phyloP scores from a whole-genome alignment of 2,888 invertebrate genomes.

The Crocallis elinguaria region DNA sequence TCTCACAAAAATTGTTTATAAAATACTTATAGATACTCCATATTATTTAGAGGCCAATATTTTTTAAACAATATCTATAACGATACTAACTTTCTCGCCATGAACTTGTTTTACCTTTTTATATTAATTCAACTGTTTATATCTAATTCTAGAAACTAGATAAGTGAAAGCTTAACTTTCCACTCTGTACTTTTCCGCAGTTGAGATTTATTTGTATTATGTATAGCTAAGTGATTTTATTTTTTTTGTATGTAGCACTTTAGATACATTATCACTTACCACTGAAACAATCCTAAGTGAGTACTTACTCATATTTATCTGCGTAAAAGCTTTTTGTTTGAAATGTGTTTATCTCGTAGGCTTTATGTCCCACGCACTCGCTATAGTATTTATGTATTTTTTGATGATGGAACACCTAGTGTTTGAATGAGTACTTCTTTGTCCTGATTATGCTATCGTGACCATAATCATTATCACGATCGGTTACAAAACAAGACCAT shows the following conservation, averaged over 20 bases:
- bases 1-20: too few relatives aligned
- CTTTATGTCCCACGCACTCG: slow-evolving; percentile 7
- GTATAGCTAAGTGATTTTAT: neutral
- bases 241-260: slow-evolving; percentile 30
- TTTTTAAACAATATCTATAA: neutral
- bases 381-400: neutral
- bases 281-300: slow-evolving; percentile 32
- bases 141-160: slow-evolving; percentile 4
- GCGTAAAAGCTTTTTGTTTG: slow-evolving; percentile 42
- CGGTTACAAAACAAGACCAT: too few relatives aligned
- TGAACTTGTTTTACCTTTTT: neutral
- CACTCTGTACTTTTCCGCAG: neutral
- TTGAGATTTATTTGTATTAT: neutral
- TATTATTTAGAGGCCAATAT: too few relatives aligned
- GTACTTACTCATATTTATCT: slow-evolving; percentile 35
- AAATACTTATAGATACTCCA: too few relatives aligned
- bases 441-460: too few relatives aligned
- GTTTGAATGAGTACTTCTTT: too few relatives aligned
- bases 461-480: too few relatives aligned
- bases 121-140: neutral
- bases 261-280: slow-evolving; percentile 34
- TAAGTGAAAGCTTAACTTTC: slow-evolving; percentile 1
- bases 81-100: neutral
- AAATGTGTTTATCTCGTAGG: slow-evolving; percentile 36
- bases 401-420: too few relatives aligned